phyloP scores from a whole-genome alignment of 2,113 vertebrate species.

The Hydrochoerus hydrochaeris region DNA sequence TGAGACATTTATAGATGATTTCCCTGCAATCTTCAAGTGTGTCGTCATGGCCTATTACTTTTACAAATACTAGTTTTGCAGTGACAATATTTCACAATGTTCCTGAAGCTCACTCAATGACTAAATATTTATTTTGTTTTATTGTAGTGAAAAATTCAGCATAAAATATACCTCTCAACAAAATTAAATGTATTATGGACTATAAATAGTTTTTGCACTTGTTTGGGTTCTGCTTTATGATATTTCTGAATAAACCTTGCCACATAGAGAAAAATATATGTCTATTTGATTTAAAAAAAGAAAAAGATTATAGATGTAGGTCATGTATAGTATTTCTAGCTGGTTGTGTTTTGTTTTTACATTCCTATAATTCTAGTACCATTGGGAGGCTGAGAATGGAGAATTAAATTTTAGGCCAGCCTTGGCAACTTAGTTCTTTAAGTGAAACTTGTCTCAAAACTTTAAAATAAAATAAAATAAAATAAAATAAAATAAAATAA shows the following conservation, averaged over 20 bases:
- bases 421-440: background rate
- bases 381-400: background rate
- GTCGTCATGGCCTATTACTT: background rate
- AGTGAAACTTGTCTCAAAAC: background rate
- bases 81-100: background rate
- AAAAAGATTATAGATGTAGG: background rate
- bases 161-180: background rate
- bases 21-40: background rate
- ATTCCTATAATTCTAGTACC: background rate
- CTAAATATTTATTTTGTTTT: background rate
- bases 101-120: background rate
- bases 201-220: background rate
- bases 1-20: background rate
- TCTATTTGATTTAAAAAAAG: background rate
- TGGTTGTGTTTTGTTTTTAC: background rate
- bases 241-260: background rate
- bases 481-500: background rate
- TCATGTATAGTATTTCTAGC: background rate
- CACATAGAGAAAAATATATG: background rate
- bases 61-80: background rate
- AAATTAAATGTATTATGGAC: background rate
- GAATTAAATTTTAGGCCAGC: background rate
- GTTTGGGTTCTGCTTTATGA: background rate
- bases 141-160: background rate
- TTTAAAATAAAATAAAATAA: background rate